phyloP scores from a whole-genome alignment of 2,113 vertebrate species.

The Dicentrarchus labrax region DNA sequence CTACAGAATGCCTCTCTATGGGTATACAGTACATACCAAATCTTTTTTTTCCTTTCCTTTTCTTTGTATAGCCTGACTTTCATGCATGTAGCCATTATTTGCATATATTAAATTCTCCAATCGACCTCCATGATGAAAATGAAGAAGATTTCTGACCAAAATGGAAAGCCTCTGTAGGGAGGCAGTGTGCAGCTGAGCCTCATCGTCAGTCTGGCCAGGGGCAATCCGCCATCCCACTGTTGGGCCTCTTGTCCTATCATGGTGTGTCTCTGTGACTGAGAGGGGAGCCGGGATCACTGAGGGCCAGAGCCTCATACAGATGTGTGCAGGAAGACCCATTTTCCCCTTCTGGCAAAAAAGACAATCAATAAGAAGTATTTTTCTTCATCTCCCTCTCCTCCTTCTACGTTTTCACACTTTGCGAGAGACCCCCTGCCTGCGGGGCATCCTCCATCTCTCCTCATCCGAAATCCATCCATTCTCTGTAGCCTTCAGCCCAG shows the following conservation, averaged over 20 bases:
- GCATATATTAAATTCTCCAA: background rate
- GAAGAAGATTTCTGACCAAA: background rate
- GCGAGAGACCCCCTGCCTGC: conserved; percentile 50
- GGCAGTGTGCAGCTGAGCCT: conserved; percentile 58
- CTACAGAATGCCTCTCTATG: background rate
- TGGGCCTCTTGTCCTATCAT: conserved; percentile 32
- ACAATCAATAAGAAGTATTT: conserved; percentile 66
- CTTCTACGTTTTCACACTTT: conserved; percentile 12
- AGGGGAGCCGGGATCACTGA: conserved; percentile 21
- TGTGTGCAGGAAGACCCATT: conserved; percentile 50
- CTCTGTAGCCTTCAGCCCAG: conserved; percentile 56
- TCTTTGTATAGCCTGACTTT: background rate
- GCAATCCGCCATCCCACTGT: conserved; percentile 39
- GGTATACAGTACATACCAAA: no score
- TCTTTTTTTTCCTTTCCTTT: no score
- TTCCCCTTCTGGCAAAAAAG: conserved; percentile 52
- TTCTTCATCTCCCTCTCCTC: conserved; percentile 45
- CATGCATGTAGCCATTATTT: background rate
- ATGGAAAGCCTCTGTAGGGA: conserved; percentile 8
- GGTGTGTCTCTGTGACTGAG: conserved; percentile 56
- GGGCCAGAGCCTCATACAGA: conserved; percentile 30
- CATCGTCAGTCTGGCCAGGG: conserved; percentile 47
- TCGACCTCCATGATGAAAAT: background rate
- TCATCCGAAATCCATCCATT: conserved; percentile 46
- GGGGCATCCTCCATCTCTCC: conserved; percentile 46